phyloP scores from a whole-genome alignment of 2,113 vertebrate species.

The Psephotus haematonotus region DNA sequence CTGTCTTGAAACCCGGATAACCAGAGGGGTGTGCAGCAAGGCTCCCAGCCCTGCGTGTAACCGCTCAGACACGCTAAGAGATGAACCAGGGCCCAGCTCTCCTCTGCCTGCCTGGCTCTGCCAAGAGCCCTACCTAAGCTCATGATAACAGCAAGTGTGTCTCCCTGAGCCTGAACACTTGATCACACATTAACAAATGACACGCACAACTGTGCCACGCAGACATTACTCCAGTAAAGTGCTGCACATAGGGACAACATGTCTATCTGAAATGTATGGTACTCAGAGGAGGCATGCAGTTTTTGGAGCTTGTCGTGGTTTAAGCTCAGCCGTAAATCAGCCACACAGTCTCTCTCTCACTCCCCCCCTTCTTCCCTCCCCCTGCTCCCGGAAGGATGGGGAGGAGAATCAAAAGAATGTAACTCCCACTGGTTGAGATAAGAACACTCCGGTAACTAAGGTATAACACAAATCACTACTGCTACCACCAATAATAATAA shows the following conservation, averaged over 20 bases:
- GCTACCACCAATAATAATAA: too few species aligned
- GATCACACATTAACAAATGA: accelerated
- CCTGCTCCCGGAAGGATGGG: too few species aligned
- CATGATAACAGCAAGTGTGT: accelerated
- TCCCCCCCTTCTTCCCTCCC: too few species aligned
- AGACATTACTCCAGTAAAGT: accelerated
- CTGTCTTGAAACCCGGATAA: slow-evolving; percentile 30
- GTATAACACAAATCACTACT: too few species aligned
- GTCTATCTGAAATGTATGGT: accelerated
- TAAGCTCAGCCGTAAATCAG: too few species aligned
- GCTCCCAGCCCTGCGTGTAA: background rate
- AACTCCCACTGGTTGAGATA: too few species aligned
- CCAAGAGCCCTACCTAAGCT: background rate
- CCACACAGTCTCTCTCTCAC: too few species aligned
- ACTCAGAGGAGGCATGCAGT: accelerated
- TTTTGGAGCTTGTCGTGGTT: background rate
- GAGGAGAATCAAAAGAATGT: too few species aligned
- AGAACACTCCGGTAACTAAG: too few species aligned
- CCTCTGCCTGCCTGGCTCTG: background rate
- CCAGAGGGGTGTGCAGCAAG: background rate
- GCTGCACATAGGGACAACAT: accelerated
- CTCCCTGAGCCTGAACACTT: accelerated
- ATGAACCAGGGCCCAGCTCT: background rate
- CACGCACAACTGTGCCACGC: accelerated
- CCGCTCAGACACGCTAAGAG: background rate